Conservation (phyloP, 2,797 vertebrate genomes). For the Chromis chromis region DNA sequence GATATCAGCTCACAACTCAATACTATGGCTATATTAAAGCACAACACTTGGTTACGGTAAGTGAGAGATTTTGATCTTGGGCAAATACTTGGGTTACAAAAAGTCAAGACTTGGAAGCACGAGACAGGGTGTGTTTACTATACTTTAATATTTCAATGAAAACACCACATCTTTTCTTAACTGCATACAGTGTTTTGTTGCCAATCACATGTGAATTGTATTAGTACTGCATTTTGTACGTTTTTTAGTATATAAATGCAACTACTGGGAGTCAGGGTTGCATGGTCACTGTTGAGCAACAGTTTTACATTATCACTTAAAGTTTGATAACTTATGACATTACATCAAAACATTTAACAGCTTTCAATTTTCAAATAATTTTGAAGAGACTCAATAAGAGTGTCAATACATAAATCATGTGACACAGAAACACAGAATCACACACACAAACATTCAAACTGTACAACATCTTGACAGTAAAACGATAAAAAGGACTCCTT, state of each 20-base stretch:
- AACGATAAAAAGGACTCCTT: constrained; percentile 51
- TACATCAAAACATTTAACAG: background rate
- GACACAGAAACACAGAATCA: constrained; percentile 1
- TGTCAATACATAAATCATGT: background rate
- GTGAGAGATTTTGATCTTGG: constrained; percentile 9
- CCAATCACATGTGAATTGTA: background rate
- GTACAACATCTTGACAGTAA: constrained; percentile 47
- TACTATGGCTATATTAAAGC: background rate
- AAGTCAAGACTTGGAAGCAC: background rate
- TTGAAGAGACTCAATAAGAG: background rate
- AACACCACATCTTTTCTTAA: too few relatives aligned
- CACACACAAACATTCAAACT: constrained; percentile 27
- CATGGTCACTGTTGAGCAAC: background rate
- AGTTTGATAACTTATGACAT: constrained; percentile 16
- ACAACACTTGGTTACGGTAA: background rate
- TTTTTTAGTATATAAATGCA: background rate
- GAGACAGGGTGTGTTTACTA: background rate
- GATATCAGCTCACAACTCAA: background rate
- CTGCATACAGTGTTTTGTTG: background rate
- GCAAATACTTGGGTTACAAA: background rate
- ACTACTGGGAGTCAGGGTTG: background rate
- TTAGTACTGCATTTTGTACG: background rate
- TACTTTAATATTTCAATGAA: background rate
- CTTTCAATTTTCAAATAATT: constrained; percentile 18
- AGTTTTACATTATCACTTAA: background rate